Evolutionary conservation across 2,888 invertebrate genomes (phyloP).

Genomic region (Lapara coniferarum): DNA sequence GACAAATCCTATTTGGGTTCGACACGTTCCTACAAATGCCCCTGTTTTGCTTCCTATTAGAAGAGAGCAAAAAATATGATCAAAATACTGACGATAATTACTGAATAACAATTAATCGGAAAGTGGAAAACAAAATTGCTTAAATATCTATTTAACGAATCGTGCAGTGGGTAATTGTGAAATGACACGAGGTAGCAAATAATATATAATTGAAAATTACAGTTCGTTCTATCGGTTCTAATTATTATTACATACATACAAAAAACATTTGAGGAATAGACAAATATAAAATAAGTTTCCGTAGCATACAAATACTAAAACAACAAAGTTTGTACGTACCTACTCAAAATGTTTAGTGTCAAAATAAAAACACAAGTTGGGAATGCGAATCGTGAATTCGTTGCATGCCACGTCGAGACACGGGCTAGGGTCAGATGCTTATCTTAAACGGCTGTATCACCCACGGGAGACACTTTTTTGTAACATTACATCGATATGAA

Average conservation of each 20-base stretch:
- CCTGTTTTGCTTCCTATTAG: constrained; percentile 30
- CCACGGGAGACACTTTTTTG: constrained; percentile 81
- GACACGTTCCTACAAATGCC: constrained; percentile 69
- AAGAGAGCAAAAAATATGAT: background rate
- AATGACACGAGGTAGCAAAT: no score
- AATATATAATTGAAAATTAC: no score
- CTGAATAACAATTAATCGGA: background rate
- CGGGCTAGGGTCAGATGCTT: constrained; percentile 77
- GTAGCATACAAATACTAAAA: constrained; percentile 4
- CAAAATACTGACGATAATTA: background rate
- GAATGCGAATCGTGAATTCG: constrained; percentile 78
- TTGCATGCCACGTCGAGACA: constrained; percentile 71
- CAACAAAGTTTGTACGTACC: constrained; percentile 30
- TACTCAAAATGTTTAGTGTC: constrained; percentile 49
- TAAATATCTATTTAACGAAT: no score
- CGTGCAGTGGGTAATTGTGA: no score
- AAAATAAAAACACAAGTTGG: constrained; percentile 65
- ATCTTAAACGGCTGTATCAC: constrained; percentile 83
- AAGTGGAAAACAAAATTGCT: no score
- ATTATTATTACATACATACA: no score
- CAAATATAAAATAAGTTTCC: no score
- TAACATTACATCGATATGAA: constrained; percentile 73
- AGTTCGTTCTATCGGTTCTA: no score
- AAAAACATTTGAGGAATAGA: no score
- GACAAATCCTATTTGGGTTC: constrained; percentile 71